These are phyloP conservation scores for Phenganax subtilis DNA, from an alignment of 92 coral and sea anemone species.

Conservation along the genomic window DNA sequence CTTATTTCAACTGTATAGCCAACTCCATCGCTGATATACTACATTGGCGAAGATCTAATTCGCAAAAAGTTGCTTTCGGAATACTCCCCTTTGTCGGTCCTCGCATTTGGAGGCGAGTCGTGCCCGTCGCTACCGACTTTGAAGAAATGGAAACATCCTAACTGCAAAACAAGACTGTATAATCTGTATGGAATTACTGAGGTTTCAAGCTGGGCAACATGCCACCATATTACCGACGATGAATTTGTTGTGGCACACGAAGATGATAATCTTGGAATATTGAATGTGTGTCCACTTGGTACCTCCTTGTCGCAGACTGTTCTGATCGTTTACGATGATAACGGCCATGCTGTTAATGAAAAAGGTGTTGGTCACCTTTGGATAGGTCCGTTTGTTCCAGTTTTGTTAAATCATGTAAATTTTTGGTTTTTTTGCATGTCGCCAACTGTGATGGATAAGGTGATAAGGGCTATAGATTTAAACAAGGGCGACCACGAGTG, in stretches of 20 bases:
- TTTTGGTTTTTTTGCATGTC: too few species aligned
- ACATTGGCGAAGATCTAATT: slow-evolving; percentile 69
- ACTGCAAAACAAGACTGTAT: slow-evolving; percentile 57
- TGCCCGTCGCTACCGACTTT: slow-evolving; percentile 70
- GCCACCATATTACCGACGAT: slow-evolving; percentile 53
- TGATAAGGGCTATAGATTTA: neutral
- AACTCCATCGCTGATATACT: slow-evolving; percentile 73
- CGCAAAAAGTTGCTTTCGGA: slow-evolving; percentile 52
- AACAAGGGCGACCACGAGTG: neutral
- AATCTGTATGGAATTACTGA: slow-evolving; percentile 91
- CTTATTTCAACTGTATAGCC: slow-evolving; percentile 54
- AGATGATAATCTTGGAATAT: neutral
- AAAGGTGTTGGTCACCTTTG: slow-evolving; percentile 67
- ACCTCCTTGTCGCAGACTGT: neutral
- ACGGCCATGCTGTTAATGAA: slow-evolving; percentile 8
- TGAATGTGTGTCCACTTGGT: slow-evolving; percentile 12
- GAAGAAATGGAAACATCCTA: slow-evolving; percentile 60
- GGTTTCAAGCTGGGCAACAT: slow-evolving; percentile 92
- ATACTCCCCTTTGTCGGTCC: slow-evolving; percentile 64
- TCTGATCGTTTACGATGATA: slow-evolving; percentile 1
- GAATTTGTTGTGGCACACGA: slow-evolving; percentile 37
- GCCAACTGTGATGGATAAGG: neutral
- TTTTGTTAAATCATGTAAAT: too few species aligned
- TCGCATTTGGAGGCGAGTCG: slow-evolving; percentile 89
- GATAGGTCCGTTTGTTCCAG: slow-evolving; percentile 55